Conservation (phyloP, 2,113 vertebrate genomes). For the Acrocephalus kingi region DNA sequence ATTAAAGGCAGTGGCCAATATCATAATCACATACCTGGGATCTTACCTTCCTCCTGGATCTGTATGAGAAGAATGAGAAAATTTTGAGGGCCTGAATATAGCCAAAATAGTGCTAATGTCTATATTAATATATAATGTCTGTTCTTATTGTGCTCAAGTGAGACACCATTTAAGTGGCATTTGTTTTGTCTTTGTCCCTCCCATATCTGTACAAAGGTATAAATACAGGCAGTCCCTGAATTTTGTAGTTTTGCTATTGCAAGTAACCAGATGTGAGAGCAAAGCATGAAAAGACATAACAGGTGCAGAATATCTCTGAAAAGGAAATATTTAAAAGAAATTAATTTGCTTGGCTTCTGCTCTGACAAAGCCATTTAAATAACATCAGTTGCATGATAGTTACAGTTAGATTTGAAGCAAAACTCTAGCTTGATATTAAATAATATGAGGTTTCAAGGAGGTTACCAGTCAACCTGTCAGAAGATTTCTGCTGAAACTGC, state of each 20-base stretch:
- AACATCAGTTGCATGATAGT: not conserved
- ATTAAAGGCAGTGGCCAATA: not conserved
- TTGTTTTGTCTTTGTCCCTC: not conserved
- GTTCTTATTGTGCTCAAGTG: not conserved
- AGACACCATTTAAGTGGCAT: not conserved
- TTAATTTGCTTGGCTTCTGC: not conserved
- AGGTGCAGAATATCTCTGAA: not conserved
- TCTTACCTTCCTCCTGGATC: not conserved
- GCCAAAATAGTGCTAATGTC: not conserved
- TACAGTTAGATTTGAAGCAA: not conserved
- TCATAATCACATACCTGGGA: not conserved
- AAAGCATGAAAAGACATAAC: not conserved
- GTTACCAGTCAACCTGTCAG: not conserved
- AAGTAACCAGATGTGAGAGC: not conserved
- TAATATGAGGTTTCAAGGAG: not conserved
- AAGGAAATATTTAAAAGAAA: not conserved
- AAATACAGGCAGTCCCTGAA: not conserved
- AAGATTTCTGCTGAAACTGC: not conserved
- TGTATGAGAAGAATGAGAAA: accelerated
- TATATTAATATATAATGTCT: not conserved
- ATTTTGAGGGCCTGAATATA: not conserved
- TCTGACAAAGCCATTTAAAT: not conserved
- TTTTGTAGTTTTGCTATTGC: not conserved
- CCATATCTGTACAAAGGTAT: not conserved
- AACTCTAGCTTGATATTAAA: not conserved